Conservation (phyloP, 1,140 invertebrate genomes). For the Saxidomus purpurata region DNA sequence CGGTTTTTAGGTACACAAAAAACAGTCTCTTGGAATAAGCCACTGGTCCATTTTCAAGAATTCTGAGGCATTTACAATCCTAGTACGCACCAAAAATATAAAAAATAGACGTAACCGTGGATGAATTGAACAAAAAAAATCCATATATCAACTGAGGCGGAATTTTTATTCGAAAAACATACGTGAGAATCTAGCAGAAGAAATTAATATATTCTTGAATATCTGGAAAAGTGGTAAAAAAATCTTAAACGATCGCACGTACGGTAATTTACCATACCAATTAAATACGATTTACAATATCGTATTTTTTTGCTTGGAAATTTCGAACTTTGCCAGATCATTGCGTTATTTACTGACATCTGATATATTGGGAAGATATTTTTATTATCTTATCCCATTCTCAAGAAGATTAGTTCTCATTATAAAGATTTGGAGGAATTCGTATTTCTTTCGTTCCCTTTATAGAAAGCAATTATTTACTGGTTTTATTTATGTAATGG, state of each 20-base stretch:
- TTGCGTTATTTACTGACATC: conserved; percentile 8
- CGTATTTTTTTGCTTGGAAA: background rate
- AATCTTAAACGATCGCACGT: background rate
- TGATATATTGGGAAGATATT: conserved; percentile 23
- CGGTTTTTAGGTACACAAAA: too few relatives aligned
- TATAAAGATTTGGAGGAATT: background rate
- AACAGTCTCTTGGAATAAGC: too few relatives aligned
- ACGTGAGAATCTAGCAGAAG: background rate
- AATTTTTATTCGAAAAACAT: background rate
- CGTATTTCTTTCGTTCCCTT: background rate
- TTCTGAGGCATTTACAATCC: too few relatives aligned
- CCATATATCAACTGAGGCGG: too few relatives aligned
- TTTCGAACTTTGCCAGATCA: conserved; percentile 1
- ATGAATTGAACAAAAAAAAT: too few relatives aligned
- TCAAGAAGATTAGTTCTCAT: background rate
- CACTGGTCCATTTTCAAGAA: too few relatives aligned
- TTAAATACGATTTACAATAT: conserved; percentile 36
- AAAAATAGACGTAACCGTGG: too few relatives aligned
- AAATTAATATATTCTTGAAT: background rate
- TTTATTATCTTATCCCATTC: background rate
- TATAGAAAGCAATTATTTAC: background rate
- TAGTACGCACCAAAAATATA: too few relatives aligned
- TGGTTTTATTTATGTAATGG: background rate
- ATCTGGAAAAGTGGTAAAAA: conserved; percentile 23
- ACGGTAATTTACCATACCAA: background rate